A percentile compares a stretch with the other conserved stretches of the same genome.
These are phyloP conservation scores for Psettodes erumei DNA, from an alignment of 2,113 vertebrate species.

Conservation along the genomic window DNA sequence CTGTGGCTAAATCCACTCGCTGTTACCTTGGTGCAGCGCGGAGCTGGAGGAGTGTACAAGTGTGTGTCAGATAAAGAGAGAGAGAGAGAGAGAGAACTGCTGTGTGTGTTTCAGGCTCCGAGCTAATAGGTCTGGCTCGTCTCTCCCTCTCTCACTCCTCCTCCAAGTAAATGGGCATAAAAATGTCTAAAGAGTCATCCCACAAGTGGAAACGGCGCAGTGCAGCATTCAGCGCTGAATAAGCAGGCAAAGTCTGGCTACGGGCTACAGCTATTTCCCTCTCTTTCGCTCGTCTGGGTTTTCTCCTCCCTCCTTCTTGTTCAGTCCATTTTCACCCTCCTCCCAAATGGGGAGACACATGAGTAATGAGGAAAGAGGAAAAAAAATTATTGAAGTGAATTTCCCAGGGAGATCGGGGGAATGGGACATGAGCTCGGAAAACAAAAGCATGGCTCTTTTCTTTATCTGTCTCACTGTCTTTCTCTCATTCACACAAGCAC, in stretches of 20 bases:
- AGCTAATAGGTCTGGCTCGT: constrained; percentile 59
- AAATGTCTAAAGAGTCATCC: constrained; percentile 73
- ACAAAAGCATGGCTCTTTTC: constrained; percentile 59
- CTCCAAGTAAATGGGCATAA: constrained; percentile 68
- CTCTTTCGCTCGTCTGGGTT: constrained; percentile 39
- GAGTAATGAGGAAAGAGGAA: constrained; percentile 54
- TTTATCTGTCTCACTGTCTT: constrained; percentile 48
- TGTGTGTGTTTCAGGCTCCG: constrained; percentile 53
- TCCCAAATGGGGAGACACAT: constrained; percentile 57
- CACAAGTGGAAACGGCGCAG: constrained; percentile 72
- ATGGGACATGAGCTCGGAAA: constrained; percentile 57
- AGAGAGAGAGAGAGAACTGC: constrained; percentile 6
- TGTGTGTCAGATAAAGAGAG: constrained; percentile 33
- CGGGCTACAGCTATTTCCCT: constrained; percentile 59
- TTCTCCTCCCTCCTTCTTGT: constrained; percentile 76
- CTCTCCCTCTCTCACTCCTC: constrained; percentile 59
- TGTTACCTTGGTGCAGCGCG: constrained; percentile 67
- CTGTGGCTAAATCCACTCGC: constrained; percentile 68
- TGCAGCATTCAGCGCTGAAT: constrained; percentile 74
- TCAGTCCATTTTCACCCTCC: constrained; percentile 60
- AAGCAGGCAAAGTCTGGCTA: constrained; percentile 76
- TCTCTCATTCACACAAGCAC: constrained; percentile 12
- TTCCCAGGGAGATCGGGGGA: constrained; percentile 70
- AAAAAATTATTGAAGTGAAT: constrained; percentile 61
- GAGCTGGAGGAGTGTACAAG: constrained; percentile 51